Conservation (phyloP, 2,113 vertebrate genomes). For the Channa argus region DNA sequence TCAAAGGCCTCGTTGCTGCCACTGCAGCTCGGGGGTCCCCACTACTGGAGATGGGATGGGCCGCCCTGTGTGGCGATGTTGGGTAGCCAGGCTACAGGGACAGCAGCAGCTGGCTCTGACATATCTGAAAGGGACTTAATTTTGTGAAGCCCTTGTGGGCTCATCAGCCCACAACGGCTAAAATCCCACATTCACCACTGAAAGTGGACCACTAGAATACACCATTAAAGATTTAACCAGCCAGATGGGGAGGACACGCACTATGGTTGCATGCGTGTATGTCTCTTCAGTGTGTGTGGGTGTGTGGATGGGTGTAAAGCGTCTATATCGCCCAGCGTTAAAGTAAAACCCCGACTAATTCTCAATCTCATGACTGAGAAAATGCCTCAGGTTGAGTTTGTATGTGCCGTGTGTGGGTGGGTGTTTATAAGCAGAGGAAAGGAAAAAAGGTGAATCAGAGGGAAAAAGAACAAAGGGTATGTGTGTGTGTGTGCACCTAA, state of each 20-base stretch:
- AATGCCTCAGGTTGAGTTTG: constrained; percentile 38
- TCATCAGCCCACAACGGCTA: constrained; percentile 10
- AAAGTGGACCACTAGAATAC: constrained; percentile 17
- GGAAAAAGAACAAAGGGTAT: constrained; percentile 23
- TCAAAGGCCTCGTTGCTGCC: constrained; percentile 37
- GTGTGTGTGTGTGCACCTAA: background rate
- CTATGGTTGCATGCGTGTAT: background rate
- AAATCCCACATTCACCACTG: constrained; percentile 24
- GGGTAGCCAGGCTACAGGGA: background rate
- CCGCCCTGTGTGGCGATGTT: background rate
- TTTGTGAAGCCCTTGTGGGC: constrained; percentile 23
- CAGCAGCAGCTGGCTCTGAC: constrained; percentile 45
- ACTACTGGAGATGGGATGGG: constrained; percentile 17
- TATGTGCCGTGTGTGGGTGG: constrained; percentile 13
- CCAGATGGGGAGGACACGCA: constrained; percentile 45
- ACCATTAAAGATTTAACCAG: constrained; percentile 60
- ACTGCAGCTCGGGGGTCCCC: constrained; percentile 30
- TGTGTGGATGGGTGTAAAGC: constrained; percentile 6
- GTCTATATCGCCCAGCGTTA: constrained; percentile 11
- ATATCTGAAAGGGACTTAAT: constrained; percentile 39
- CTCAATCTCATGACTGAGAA: constrained; percentile 22
- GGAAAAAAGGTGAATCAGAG: constrained; percentile 1
- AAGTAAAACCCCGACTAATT: constrained; percentile 15
- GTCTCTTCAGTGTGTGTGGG: constrained; percentile 4
- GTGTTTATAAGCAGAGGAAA: constrained; percentile 5